A percentile compares a stretch with the other conserved stretches of the same genome.
Conservation (phyloP, 2,797 vertebrate genomes). For the Botia kubotai region DNA sequence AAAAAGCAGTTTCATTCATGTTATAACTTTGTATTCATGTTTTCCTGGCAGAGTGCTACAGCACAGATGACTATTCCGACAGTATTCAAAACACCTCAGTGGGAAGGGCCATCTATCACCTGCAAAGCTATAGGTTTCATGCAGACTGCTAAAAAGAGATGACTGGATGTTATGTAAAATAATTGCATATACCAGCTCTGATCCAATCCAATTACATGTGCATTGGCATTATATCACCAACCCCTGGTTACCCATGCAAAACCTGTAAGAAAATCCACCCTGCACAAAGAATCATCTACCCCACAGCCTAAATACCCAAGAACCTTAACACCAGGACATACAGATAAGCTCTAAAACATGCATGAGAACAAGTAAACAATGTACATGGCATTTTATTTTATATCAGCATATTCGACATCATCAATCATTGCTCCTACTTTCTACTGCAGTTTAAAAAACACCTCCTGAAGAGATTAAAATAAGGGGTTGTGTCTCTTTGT, state of each 20-base stretch:
- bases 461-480: neutral
- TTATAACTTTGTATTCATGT: neutral
- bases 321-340: neutral
- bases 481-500: neutral
- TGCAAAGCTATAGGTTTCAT: conserved; percentile 4
- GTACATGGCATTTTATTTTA: neutral
- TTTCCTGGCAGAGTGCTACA: neutral
- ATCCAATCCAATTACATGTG: neutral
- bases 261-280: neutral
- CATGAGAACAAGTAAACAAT: conserved; percentile 8
- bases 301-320: neutral
- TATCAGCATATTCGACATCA: neutral
- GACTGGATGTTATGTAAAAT: neutral
- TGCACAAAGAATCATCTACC: too few relatives aligned
- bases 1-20: neutral
- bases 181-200: neutral
- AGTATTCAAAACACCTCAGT: neutral
- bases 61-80: neutral
- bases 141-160: conserved; percentile 38
- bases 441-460: neutral
- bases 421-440: neutral
- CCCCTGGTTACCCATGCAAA: neutral
- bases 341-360: conserved; percentile 7
- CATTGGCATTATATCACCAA: neutral
- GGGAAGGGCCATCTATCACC: conserved; percentile 28